Evolutionary conservation across 1,140 invertebrate species (phyloP).

Genomic region (Drosophila athabasca): DNA sequence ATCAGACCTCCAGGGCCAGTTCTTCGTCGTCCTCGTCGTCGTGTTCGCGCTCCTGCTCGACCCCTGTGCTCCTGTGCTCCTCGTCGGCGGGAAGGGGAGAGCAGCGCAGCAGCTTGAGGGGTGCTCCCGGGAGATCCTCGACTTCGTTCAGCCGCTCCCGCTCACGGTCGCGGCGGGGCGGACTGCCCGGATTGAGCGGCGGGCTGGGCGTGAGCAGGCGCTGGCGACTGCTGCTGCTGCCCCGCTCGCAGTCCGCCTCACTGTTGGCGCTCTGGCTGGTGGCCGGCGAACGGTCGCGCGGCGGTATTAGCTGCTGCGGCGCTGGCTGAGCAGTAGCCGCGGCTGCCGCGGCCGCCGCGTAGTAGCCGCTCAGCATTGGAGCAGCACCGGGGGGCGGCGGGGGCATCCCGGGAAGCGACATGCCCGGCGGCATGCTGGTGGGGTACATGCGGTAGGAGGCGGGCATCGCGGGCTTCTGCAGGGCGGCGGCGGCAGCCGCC

Average conservation of each 20-base stretch:
- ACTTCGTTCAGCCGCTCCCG: conserved; percentile 27
- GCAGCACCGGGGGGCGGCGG: conserved; percentile 55
- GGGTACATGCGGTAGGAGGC: conserved; percentile 86
- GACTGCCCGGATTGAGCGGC: conserved; percentile 80
- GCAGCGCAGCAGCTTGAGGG: no score
- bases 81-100: no score
- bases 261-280: conserved; percentile 69
- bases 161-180: conserved; percentile 59
- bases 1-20: conserved; percentile 77
- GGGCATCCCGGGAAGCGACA: conserved; percentile 65
- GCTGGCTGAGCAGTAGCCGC: conserved; percentile 21
- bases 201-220: conserved; percentile 74
- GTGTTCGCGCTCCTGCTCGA: conserved; percentile 10
- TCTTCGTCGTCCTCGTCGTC: conserved; percentile 65
- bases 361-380: conserved; percentile 74
- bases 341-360: conserved; percentile 59
- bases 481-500: conserved; percentile 86
- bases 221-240: conserved; percentile 58
- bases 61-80: background rate
- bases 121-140: conserved; percentile 11
- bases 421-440: conserved; percentile 62
- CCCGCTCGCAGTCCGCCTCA: conserved; percentile 62
- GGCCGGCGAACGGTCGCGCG: conserved; percentile 58
- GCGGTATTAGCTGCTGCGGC: conserved; percentile 15
- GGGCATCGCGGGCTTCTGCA: conserved; percentile 93